A percentile compares a stretch with the other conserved stretches of the same genome.
Conservation (phyloP, 2,888 invertebrate species). For the Ganaspis brasiliensis region DNA sequence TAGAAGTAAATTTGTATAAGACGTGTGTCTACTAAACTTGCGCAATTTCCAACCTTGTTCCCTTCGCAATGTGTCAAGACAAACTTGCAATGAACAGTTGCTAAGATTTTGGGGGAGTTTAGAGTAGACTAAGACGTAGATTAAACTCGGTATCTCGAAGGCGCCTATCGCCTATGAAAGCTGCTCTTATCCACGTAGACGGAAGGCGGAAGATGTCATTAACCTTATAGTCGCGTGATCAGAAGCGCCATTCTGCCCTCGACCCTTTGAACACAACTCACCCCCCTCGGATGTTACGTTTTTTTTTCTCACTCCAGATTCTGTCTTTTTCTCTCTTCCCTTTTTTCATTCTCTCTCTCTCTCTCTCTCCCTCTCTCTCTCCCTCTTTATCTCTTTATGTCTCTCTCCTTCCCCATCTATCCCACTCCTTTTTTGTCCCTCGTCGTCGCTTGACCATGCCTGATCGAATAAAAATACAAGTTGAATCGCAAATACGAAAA, state of each 20-base stretch:
- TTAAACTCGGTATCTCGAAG: constrained; percentile 16
- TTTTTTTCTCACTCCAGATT: constrained; percentile 58
- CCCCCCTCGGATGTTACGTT: constrained; percentile 46
- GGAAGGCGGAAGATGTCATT: constrained; percentile 72
- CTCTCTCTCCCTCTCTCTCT: background rate
- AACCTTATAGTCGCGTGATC: constrained; percentile 76
- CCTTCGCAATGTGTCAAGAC: constrained; percentile 9
- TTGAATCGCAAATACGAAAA: background rate
- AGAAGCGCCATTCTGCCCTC: constrained; percentile 65
- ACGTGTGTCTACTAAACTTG: constrained; percentile 8
- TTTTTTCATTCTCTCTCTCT: too few relatives aligned
- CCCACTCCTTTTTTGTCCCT: background rate
- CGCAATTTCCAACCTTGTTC: constrained; percentile 1
- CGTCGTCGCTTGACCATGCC: constrained; percentile 33
- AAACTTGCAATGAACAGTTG: constrained; percentile 22
- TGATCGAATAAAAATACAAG: constrained; percentile 30
- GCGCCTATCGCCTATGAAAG: background rate
- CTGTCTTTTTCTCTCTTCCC: background rate
- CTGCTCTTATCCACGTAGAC: constrained; percentile 32
- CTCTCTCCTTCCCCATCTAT: background rate
- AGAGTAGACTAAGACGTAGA: background rate
- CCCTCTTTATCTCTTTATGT: too few relatives aligned
- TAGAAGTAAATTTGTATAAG: background rate
- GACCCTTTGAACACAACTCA: constrained; percentile 59
- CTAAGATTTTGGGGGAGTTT: constrained; percentile 29